phyloP scores from a whole-genome alignment of 2,113 vertebrate species.

The Parus major region DNA sequence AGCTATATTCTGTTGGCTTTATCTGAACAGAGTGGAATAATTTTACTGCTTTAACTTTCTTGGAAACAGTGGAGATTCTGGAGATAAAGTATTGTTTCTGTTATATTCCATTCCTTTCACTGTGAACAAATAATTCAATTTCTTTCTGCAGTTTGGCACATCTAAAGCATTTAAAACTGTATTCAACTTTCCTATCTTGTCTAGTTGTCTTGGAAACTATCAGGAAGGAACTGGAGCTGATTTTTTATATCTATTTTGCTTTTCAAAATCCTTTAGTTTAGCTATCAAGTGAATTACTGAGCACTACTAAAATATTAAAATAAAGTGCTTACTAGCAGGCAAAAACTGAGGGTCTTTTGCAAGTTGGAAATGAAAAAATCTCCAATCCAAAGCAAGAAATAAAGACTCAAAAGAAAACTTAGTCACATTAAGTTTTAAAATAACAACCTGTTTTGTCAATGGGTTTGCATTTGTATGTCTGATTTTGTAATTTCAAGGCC shows the following conservation, averaged over 20 bases:
- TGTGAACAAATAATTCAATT: constrained; percentile 13
- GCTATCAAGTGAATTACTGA: not conserved
- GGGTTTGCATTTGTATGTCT: not conserved
- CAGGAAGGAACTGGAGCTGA: not conserved
- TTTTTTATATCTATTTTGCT: not conserved
- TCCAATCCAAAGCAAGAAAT: not conserved
- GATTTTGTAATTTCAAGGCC: not conserved
- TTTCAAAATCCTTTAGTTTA: not conserved
- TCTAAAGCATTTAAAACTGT: not conserved
- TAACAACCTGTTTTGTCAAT: not conserved
- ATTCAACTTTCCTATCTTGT: not conserved
- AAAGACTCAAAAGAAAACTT: not conserved
- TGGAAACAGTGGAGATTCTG: not conserved
- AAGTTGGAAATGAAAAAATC: not conserved
- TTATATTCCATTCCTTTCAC: not conserved
- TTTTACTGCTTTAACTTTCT: not conserved
- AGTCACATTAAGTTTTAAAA: not conserved
- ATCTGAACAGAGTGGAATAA: not conserved
- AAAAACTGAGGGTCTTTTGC: not conserved
- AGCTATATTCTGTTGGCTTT: not conserved
- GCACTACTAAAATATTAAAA: not conserved
- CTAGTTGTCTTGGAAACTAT: constrained; percentile 60
- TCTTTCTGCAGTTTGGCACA: not conserved
- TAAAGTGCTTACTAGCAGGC: not conserved
- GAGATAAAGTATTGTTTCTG: not conserved